Conservation (phyloP, 2,113 vertebrate species). For the Labeo rohita region DNA sequence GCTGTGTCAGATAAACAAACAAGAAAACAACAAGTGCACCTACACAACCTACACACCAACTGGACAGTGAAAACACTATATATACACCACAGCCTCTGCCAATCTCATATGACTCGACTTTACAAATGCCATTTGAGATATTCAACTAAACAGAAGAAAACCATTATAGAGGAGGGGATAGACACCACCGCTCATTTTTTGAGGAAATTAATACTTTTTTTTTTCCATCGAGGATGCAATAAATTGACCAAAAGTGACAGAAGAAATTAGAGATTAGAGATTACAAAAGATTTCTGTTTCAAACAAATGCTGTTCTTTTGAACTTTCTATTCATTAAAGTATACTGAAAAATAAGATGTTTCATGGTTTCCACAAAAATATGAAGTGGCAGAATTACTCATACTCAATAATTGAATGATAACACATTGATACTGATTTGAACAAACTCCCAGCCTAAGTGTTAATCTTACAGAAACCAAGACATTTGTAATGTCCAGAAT, state of each 20-base stretch:
- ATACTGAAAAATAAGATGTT: background rate
- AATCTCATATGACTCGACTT: background rate
- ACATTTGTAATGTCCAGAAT: background rate
- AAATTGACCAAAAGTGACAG: background rate
- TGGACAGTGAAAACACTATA: conserved; percentile 16
- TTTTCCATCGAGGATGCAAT: background rate
- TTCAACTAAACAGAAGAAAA: background rate
- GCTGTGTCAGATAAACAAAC: conserved; percentile 13
- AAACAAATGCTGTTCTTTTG: background rate
- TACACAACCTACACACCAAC: conserved; percentile 34
- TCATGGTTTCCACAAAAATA: background rate
- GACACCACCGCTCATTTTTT: background rate
- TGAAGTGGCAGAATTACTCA: background rate
- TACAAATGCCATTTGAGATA: background rate
- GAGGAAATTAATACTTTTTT: background rate
- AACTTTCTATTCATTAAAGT: background rate
- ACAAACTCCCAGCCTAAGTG: background rate
- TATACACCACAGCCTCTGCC: background rate
- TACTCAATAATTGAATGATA: background rate
- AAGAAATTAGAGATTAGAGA: background rate
- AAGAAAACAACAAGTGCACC: conserved; percentile 20
- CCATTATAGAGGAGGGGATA: background rate
- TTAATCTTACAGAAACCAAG: too few species aligned
- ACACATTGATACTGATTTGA: background rate
- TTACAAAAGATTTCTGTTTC: background rate